phyloP scores from a whole-genome alignment of 2,113 vertebrate species.

The Fregata magnificens region DNA sequence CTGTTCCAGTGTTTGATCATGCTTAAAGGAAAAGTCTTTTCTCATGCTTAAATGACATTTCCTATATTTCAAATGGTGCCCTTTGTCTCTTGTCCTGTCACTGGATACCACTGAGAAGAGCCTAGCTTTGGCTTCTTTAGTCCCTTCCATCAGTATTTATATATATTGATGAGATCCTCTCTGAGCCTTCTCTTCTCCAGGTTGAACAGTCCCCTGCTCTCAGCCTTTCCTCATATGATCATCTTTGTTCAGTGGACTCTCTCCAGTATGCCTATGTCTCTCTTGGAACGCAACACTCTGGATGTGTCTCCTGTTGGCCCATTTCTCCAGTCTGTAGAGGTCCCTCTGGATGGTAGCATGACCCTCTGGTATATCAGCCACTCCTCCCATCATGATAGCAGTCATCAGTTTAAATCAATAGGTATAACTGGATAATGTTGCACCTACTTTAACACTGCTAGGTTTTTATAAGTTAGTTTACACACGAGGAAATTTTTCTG shows the following conservation, averaged over 20 bases:
- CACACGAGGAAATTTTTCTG: not conserved
- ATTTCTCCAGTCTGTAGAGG: not conserved
- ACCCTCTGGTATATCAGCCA: not conserved
- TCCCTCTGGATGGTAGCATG: not conserved
- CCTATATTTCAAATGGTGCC: not conserved
- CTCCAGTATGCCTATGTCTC: not conserved
- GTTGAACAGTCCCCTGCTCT: not conserved
- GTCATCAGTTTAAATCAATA: not conserved
- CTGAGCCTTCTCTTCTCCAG: not conserved
- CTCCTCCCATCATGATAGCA: not conserved
- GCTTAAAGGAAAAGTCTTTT: not conserved
- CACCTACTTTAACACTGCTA: not conserved
- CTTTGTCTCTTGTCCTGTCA: not conserved
- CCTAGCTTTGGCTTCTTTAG: not conserved
- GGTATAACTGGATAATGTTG: not conserved
- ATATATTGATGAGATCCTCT: not conserved
- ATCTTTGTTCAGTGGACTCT: not conserved
- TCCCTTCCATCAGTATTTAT: not conserved
- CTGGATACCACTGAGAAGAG: not conserved
- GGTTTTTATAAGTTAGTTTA: not conserved
- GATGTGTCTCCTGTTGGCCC: not conserved
- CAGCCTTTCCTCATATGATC: not conserved
- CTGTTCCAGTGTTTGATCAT: not conserved
- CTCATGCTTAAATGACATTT: not conserved
- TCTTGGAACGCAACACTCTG: not conserved